Conservation (phyloP, 1,140 invertebrate genomes). For the Parapsyche elsis region DNA sequence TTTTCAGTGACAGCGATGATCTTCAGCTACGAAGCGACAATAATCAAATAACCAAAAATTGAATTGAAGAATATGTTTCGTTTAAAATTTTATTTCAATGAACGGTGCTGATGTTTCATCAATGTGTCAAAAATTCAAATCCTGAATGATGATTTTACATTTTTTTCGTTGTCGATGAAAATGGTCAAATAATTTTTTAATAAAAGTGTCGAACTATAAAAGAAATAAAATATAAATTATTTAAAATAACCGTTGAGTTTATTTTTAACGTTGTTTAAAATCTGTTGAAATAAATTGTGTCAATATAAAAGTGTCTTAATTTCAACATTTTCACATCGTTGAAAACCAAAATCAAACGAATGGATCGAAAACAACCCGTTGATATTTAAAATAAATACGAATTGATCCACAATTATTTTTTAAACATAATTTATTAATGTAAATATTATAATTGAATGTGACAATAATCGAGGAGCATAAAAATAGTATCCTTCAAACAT, state of each 20-base stretch:
- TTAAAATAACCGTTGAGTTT: too few species aligned
- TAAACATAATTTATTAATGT: slow-evolving; percentile 10
- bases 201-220: neutral
- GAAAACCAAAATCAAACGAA: neutral
- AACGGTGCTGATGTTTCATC: neutral
- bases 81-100: neutral
- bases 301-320: slow-evolving; percentile 46
- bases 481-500: neutral
- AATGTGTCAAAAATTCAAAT: slow-evolving; percentile 4
- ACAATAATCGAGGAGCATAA: neutral
- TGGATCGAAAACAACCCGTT: neutral
- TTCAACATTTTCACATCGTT: slow-evolving; percentile 1
- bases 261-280: neutral
- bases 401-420: slow-evolving; percentile 4
- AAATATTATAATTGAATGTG: slow-evolving; percentile 18
- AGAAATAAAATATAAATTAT: neutral
- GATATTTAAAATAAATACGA: slow-evolving; percentile 3
- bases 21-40: neutral
- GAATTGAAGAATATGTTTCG: slow-evolving; percentile 14
- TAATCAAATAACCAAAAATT: neutral
- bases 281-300: neutral
- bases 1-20: slow-evolving; percentile 24
- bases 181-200: neutral
- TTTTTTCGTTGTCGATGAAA: neutral
- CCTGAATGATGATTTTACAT: neutral